Conservation (phyloP, 2,797 vertebrate genomes). For the Enteromius argenteus region DNA sequence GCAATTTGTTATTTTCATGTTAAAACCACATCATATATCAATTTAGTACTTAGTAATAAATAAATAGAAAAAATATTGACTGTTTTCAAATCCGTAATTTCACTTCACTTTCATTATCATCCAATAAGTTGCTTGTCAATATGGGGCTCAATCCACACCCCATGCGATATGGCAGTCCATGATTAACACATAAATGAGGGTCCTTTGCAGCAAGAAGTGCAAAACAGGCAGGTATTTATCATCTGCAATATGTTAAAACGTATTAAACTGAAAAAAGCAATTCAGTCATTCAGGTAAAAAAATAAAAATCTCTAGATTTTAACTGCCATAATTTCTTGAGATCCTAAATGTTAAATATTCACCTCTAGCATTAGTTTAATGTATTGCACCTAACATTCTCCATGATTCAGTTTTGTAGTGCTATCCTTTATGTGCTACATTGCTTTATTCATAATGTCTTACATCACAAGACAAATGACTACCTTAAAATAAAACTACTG, state of each 20-base stretch:
- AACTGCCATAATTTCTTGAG: background rate
- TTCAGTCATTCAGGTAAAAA: background rate
- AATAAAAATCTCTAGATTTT: background rate
- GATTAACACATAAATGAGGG: background rate
- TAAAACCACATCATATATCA: background rate
- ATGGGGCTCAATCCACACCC: background rate
- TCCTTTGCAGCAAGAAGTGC: background rate
- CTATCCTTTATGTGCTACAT: background rate
- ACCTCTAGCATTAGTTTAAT: background rate
- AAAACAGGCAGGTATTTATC: background rate
- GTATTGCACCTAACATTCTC: background rate
- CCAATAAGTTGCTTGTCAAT: background rate
- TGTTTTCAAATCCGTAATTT: background rate
- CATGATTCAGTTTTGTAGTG: constrained; percentile 1
- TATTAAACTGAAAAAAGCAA: background rate
- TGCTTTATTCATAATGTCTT: background rate
- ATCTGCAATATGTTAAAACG: background rate
- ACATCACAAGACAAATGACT: background rate
- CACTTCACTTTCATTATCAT: background rate
- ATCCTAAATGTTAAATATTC: background rate
- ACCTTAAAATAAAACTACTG: background rate
- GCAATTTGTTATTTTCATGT: background rate
- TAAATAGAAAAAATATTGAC: background rate
- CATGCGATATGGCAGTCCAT: background rate
- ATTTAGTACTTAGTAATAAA: background rate